A percentile compares a stretch with the other conserved stretches of the same genome.
Evolutionary conservation across 2,113 vertebrate genomes (phyloP).

Genomic region (Danionella cerebrum): DNA sequence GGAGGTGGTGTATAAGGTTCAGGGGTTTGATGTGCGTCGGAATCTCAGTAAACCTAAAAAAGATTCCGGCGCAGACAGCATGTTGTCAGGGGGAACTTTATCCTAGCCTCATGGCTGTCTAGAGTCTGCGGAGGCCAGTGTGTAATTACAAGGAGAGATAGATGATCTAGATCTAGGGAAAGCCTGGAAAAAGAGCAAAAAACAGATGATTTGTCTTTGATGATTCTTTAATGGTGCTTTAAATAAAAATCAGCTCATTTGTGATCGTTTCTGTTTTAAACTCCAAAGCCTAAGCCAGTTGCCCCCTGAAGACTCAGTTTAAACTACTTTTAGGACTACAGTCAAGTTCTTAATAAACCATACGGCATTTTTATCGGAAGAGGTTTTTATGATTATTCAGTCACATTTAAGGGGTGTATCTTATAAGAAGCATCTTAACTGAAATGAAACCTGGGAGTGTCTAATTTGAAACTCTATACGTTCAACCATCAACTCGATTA

Average conservation of each 20-base stretch:
- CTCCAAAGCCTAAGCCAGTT: no score
- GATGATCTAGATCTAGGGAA: background rate
- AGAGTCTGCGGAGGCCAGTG: background rate
- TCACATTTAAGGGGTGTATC: no score
- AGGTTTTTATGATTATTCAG: no score
- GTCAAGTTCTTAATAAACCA: no score
- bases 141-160: constrained; percentile 21
- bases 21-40: background rate
- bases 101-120: constrained; percentile 14
- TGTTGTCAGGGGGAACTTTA: constrained; percentile 3
- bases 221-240: constrained; percentile 8
- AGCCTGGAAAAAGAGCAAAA: background rate
- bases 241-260: background rate
- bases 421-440: background rate
- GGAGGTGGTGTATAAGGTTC: background rate
- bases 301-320: no score
- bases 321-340: no score
- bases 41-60: constrained; percentile 10
- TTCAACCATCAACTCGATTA: background rate
- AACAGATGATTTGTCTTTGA: background rate
- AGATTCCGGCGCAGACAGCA: background rate
- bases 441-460: background rate
- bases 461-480: background rate
- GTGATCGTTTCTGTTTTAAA: background rate
- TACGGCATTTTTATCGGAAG: no score